Conservation (phyloP, 2,113 vertebrate genomes). For the Notechis scutatus region DNA sequence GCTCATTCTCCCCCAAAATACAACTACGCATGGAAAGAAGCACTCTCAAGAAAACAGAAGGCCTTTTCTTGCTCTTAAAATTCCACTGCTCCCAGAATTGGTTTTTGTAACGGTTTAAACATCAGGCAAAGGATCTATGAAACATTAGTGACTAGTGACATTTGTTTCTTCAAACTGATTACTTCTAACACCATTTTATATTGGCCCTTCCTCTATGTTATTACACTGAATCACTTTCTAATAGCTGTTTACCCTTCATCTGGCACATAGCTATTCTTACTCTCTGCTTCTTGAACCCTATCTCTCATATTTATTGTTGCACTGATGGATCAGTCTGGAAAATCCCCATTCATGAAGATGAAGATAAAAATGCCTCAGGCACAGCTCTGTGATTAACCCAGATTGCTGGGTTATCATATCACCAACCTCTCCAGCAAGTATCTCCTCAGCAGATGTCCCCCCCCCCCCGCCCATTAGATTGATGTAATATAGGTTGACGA, state of each 20-base stretch:
- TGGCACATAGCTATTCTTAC: neutral
- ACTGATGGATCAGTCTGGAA: neutral
- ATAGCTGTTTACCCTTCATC: neutral
- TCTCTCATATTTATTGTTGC: neutral
- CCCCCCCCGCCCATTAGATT: neutral
- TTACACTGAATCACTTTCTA: neutral
- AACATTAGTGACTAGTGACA: neutral
- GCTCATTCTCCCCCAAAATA: neutral
- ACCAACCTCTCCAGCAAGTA: neutral
- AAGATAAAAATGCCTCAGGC: neutral
- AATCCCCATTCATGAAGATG: neutral
- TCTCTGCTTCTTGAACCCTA: neutral
- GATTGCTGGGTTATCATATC: neutral
- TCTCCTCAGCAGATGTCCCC: neutral
- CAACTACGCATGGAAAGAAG: neutral
- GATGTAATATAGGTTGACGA: neutral
- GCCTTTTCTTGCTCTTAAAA: neutral
- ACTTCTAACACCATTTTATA: neutral
- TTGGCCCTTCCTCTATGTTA: neutral
- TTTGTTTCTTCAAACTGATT: neutral
- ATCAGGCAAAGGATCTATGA: neutral
- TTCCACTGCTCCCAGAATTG: neutral
- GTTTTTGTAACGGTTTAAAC: neutral
- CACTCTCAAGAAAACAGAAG: neutral
- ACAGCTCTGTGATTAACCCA: neutral